These are phyloP conservation scores for Formicarius rufipectus DNA, from an alignment of 2,113 vertebrate species.

Conservation along the genomic window DNA sequence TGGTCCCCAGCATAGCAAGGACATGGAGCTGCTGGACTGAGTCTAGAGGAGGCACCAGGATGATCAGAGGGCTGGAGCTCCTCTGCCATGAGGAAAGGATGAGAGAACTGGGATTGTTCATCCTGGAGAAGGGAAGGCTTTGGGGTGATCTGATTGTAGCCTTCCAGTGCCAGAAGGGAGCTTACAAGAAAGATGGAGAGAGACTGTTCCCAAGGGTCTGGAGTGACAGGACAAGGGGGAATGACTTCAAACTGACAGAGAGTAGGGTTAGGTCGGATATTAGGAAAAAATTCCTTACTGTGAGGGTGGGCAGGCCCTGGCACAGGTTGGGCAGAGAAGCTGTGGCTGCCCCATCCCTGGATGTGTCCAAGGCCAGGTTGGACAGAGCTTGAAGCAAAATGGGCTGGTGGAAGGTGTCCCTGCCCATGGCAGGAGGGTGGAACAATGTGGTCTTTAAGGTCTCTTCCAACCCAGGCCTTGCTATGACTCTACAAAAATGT, in stretches of 20 bases:
- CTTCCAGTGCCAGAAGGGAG: not conserved
- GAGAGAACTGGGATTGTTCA: not conserved
- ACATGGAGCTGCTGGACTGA: not conserved
- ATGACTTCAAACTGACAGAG: not conserved
- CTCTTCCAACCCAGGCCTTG: not conserved
- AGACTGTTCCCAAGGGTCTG: not conserved
- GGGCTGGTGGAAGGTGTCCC: not conserved
- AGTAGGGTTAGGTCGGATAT: not conserved
- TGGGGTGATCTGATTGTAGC: not conserved
- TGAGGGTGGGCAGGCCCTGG: not conserved
- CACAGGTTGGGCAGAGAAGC: not conserved
- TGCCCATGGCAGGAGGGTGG: not conserved
- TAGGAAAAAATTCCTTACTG: not conserved
- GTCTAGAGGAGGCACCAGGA: not conserved
- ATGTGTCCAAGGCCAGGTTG: not conserved
- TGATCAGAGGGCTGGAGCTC: not conserved
- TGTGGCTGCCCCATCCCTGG: not conserved
- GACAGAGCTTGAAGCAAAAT: not conserved
- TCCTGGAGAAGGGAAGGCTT: not conserved
- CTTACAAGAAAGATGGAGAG: not conserved
- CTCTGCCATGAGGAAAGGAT: not conserved
- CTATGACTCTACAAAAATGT: not conserved
- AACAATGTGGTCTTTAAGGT: not conserved
- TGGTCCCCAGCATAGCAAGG: not conserved
- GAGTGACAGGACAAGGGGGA: not conserved